Evolutionary conservation across 2,888 invertebrate species (phyloP), one percentile per base, ranked within the genome.

Genomic region (Agrenia bidenticulata): DNA sequence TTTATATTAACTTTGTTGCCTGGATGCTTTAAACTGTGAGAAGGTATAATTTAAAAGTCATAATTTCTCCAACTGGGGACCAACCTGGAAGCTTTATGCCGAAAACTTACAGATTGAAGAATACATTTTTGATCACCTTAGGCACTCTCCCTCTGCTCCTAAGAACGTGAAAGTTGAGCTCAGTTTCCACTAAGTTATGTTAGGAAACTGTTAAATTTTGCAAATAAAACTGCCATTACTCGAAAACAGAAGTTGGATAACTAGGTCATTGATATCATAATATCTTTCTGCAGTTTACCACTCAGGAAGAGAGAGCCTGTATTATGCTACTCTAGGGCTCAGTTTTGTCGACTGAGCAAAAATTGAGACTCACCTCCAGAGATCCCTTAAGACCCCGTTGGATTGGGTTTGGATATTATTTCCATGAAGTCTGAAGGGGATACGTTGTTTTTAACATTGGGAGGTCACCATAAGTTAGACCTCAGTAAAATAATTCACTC

Each of bases 151-250:
- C n/a, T 27, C 21, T 21, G 11, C 24, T 45, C 45, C 45, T 45
- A n/a, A 39, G 27, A 26, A 7, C 26, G 45, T 23, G 24, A 51
- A 51, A 45, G 26, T 58, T 45, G 5, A 13, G 15, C n/a, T 17
- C 45, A 2, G 24, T 23, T 58, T 24, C 41, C 17, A 17, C 17
- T 39, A 17, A 49, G 32, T 57, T 57, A 63, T 58, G 42, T 53
- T 26, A 24, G 19, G 32, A 59, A 64, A 64, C 41, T 64, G 54
- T 42, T 59, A 59, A 58, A 59, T 59, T 59, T 64, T 53, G 41
- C 59, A 59, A 64, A 59, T 58, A 58, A 59, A 64, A 59, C 51
- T 37, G 45, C 53, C 58, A 64, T 64, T 59, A 54, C 51, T 27
- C 24, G 58, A 27, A 39, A 27, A 57, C 58, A 64, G 51, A 64